A percentile compares a stretch with the other conserved stretches of the same genome.
These are phyloP conservation scores for Idris sp. DNA, from an alignment of 1,140 invertebrate species.

Conservation along the genomic window DNA sequence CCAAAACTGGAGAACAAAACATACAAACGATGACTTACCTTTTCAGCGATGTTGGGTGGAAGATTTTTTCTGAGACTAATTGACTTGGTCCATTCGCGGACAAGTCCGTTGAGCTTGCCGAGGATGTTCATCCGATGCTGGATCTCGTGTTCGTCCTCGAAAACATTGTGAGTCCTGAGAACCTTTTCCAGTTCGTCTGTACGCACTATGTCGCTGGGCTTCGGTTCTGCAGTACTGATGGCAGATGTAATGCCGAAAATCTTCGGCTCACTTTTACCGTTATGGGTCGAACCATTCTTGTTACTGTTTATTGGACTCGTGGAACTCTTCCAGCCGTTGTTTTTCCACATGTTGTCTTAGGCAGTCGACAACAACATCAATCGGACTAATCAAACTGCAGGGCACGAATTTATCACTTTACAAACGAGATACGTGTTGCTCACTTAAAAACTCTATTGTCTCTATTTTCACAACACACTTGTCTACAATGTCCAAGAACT, in stretches of 20 bases:
- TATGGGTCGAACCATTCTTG: constrained; percentile 21
- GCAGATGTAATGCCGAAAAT: constrained; percentile 95
- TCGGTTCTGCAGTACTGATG: constrained; percentile 92
- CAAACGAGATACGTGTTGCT: no score
- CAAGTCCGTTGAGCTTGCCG: constrained; percentile 91
- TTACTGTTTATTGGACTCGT: constrained; percentile 11
- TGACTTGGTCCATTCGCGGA: constrained; percentile 95
- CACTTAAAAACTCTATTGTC: no score
- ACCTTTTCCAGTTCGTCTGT: constrained; percentile 90
- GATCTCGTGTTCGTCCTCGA: constrained; percentile 93
- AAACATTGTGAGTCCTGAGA: constrained; percentile 92
- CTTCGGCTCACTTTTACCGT: constrained; percentile 60
- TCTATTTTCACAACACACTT: no score
- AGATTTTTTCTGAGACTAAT: constrained; percentile 93
- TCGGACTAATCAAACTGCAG: constrained; percentile 28
- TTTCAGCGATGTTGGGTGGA: constrained; percentile 89
- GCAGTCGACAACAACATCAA: constrained; percentile 39
- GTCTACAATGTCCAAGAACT: no score
- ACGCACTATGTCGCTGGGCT: constrained; percentile 88
- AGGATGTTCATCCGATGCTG: constrained; percentile 91
- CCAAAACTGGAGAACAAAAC: no score
- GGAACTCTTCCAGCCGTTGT: constrained; percentile 30
- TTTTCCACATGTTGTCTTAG: constrained; percentile 46
- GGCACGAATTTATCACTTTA: constrained; percentile 33
- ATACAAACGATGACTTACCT: no score